phyloP scores from a whole-genome alignment of 2,797 vertebrate genomes.

The Podarcis lilfordi region DNA sequence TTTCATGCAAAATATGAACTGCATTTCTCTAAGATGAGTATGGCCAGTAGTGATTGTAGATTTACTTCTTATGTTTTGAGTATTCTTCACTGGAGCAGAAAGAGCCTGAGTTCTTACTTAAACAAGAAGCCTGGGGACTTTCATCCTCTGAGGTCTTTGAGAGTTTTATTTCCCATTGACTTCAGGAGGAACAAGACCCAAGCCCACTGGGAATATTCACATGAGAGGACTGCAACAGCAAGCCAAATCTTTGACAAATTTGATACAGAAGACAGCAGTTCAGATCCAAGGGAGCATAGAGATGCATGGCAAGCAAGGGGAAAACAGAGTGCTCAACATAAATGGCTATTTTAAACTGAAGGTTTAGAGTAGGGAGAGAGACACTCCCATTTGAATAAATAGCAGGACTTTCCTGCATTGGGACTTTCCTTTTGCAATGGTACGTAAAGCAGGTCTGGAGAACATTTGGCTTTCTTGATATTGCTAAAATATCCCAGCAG shows the following conservation, averaged over 20 bases:
- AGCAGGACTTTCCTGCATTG: background rate
- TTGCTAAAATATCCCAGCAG: no score
- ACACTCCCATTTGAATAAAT: constrained; percentile 34
- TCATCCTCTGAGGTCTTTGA: background rate
- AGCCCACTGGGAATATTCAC: background rate
- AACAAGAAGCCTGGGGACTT: background rate
- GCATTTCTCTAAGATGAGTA: background rate
- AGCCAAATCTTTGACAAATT: constrained; percentile 31
- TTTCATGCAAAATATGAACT: background rate
- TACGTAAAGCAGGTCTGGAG: no score
- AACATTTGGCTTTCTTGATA: no score
- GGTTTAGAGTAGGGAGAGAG: background rate
- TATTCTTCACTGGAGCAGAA: background rate
- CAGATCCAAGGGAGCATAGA: constrained; percentile 48
- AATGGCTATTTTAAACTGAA: constrained; percentile 24
- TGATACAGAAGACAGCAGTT: constrained; percentile 20
- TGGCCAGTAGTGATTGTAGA: background rate
- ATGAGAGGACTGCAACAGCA: constrained; percentile 15
- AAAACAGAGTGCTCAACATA: constrained; percentile 14
- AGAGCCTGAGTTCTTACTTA: background rate
- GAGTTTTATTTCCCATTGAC: constrained; percentile 3
- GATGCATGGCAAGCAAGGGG: constrained; percentile 32
- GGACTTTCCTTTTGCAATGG: background rate
- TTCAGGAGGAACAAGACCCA: background rate
- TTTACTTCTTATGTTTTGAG: background rate